Percentiles rank a stretch among this genome's conserved stretches.
These are phyloP conservation scores for Adineta ricciae DNA, from an alignment of 2,888 invertebrate species.

Conservation along the genomic window DNA sequence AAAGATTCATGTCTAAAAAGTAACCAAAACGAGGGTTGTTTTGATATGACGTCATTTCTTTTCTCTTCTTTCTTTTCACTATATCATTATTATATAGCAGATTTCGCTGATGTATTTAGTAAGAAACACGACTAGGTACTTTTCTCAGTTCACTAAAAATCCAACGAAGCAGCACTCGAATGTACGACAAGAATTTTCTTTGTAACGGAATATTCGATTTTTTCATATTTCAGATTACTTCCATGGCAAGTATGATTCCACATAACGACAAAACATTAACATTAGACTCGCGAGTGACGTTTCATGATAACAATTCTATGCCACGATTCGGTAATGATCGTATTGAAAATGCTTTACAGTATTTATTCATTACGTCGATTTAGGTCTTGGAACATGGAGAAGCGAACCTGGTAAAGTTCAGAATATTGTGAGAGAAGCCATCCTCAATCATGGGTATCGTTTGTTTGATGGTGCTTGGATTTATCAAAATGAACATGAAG, in stretches of 20 bases:
- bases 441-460: slow-evolving; percentile 54
- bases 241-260: not conserved
- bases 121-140: not conserved
- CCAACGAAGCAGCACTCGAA: not conserved
- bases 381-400: not conserved
- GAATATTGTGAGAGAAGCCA: not conserved
- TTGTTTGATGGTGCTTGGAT: slow-evolving; percentile 67
- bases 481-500: slow-evolving; percentile 56
- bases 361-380: not conserved
- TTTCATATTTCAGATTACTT: not conserved
- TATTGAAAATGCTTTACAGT: not conserved
- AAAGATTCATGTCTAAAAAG: too few relatives aligned
- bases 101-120: not conserved
- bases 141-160: not conserved
- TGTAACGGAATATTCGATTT: too few relatives aligned
- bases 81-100: not conserved
- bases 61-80: too few relatives aligned
- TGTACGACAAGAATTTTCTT: too few relatives aligned
- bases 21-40: too few relatives aligned
- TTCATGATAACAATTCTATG: not conserved
- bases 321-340: not conserved
- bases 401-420: not conserved
- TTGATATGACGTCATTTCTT: too few relatives aligned
- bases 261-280: not conserved
- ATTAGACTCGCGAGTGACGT: not conserved